Evolutionary conservation across 2,797 vertebrate species (phyloP).

Genomic region (Chromobotia macracanthus): DNA sequence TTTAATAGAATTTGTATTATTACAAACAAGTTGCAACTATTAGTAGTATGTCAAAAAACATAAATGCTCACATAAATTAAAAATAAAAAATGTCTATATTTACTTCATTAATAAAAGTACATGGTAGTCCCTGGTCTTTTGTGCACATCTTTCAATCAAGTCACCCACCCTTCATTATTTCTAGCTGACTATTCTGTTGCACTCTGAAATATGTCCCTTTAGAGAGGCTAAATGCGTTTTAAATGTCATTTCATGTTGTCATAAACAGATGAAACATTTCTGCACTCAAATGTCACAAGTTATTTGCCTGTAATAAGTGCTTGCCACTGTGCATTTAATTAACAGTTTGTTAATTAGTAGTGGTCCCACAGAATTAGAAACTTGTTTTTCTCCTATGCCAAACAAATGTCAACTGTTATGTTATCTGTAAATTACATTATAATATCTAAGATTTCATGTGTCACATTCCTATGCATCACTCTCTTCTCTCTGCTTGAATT

Average conservation of each 20-base stretch:
- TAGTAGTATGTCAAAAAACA: no score
- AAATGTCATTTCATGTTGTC: not conserved
- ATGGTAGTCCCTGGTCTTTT: no score
- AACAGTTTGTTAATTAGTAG: constrained; percentile 7
- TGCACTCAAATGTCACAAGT: not conserved
- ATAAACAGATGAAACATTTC: not conserved
- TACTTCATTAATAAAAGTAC: no score
- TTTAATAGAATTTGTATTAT: no score
- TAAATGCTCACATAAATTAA: no score
- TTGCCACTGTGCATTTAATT: not conserved
- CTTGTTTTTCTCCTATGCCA: not conserved
- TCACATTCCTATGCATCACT: not conserved
- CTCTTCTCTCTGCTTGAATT: no score
- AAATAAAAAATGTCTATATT: no score
- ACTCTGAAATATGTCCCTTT: not conserved
- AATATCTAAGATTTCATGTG: not conserved
- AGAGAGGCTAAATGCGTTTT: not conserved
- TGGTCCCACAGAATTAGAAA: not conserved
- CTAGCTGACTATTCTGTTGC: not conserved
- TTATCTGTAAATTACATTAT: not conserved
- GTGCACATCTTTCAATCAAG: no score
- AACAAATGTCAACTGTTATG: not conserved
- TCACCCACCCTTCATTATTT: no score
- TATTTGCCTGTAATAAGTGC: not conserved
- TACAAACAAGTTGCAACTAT: no score